phyloP scores from a whole-genome alignment of 2,113 vertebrate species.

The Odontesthes bonariensis region DNA sequence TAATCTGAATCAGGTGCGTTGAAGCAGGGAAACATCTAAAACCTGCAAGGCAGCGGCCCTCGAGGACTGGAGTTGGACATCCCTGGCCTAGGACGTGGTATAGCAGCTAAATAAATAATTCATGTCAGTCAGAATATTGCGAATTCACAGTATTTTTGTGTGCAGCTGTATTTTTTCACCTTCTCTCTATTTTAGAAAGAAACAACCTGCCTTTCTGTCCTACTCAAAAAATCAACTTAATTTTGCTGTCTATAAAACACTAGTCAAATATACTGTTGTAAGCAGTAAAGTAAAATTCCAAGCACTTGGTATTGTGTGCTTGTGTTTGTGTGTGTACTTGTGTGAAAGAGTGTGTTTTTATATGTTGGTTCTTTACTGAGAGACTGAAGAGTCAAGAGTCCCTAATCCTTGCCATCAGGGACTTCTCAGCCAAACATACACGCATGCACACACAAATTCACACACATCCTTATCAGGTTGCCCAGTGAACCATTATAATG shows the following conservation, averaged over 20 bases:
- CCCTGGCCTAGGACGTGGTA: too few species aligned
- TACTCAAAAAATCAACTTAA: slow-evolving; percentile 10
- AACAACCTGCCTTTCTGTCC: background rate
- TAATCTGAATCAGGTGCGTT: too few species aligned
- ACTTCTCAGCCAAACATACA: slow-evolving; percentile 52
- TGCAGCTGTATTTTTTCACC: too few species aligned
- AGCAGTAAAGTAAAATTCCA: slow-evolving; percentile 49
- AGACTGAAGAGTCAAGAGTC: slow-evolving; percentile 72
- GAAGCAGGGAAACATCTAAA: too few species aligned
- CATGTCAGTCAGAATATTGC: too few species aligned
- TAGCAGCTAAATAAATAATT: too few species aligned
- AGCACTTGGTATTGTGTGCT: slow-evolving; percentile 31
- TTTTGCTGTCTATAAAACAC: slow-evolving; percentile 46
- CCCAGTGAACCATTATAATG: slow-evolving; percentile 72
- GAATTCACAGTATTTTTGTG: too few species aligned
- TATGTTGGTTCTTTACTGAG: slow-evolving; percentile 58
- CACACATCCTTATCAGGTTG: slow-evolving; percentile 67
- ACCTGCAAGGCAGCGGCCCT: too few species aligned
- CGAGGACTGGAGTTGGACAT: too few species aligned
- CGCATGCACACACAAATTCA: slow-evolving; percentile 34
- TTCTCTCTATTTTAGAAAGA: background rate
- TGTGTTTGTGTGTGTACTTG: slow-evolving; percentile 13
- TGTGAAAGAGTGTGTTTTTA: slow-evolving; percentile 42
- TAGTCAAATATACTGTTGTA: slow-evolving; percentile 34
- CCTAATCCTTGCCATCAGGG: slow-evolving; percentile 78